Base-by-base conservation (phyloP, 2,888 invertebrate genomes). In the Ptilodon capucinus region DNA sequence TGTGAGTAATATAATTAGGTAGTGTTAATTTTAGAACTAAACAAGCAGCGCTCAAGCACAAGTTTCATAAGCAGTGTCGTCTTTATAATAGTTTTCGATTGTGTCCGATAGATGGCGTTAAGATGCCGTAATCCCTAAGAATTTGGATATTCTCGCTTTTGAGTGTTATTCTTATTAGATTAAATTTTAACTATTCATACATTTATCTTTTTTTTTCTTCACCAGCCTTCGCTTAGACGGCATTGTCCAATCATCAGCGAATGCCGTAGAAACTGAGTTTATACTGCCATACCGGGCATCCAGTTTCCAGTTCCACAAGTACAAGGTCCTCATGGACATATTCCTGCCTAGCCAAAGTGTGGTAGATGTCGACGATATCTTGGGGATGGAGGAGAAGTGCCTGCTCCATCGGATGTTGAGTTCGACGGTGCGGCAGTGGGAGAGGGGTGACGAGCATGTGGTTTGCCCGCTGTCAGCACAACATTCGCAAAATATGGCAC, bases 221-320 rank as follows among this genome's bases (percentile, higher is more conserved):
- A 85, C 56, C 79, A 94, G 94, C 60, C 77, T 93, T 30, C 91
- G 93, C 16, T 83, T 93, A 40, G 94, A 94, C 76, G 94, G 94
- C 11, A 89, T 94, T 44, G 90, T 92, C 66, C 84, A 87, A 60
- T 84, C 92, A 60, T 85, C 92, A 0, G 77, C 84, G 11, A 82
- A 82, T 52, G 74, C 84, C 0, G 68, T 84, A 8, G 91, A 92
- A 76, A 86, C 89, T 0, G 91, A 91, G 46, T 84, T 84, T 52
- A 72, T 92, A 2, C 80, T 93, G 11, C 94, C 94, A 1, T 94
- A 88, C 71, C 74, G 92, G 60, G 92, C 93, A 2, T 91, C 92
- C 4, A 92, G 92, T 1, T 90, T 92, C 60, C 93, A 94, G 72
- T 93, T 92, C 67, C 84, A 91, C 67, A 93, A 92, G 68, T 93